Conservation (phyloP, 2,888 invertebrate genomes). For the Choristoneura rosaceana region DNA sequence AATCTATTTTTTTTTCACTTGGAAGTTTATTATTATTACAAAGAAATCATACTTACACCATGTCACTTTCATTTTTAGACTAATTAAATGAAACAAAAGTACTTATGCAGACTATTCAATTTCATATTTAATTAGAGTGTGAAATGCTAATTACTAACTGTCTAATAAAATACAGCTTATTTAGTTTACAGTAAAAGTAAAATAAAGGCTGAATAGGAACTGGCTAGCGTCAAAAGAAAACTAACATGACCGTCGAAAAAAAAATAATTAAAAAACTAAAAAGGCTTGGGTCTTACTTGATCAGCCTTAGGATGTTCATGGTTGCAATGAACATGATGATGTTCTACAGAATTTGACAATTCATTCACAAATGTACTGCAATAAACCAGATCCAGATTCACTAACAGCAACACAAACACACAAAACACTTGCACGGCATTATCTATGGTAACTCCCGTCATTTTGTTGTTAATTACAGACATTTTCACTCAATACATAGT, state of each 20-base stretch:
- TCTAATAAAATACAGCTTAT: background rate
- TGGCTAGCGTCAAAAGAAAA: conserved; percentile 2
- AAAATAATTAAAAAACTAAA: conserved; percentile 29
- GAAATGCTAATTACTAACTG: background rate
- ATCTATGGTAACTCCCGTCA: conserved; percentile 55
- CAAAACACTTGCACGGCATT: conserved; percentile 54
- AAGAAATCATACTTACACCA: background rate
- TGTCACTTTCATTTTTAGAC: conserved; percentile 2
- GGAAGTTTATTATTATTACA: background rate
- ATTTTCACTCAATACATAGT: conserved; percentile 55
- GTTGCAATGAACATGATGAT: conserved; percentile 81
- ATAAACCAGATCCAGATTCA: conserved; percentile 55
- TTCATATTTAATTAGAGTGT: background rate
- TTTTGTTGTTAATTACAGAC: conserved; percentile 47
- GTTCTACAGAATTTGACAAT: conserved; percentile 54
- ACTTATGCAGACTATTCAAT: background rate
- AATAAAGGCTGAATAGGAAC: background rate
- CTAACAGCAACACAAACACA: conserved; percentile 55
- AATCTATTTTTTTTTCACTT: background rate
- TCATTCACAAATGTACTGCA: conserved; percentile 58
- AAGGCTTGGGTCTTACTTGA: conserved; percentile 36
- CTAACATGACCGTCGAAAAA: conserved; percentile 30
- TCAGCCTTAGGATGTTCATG: conserved; percentile 65
- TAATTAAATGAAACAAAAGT: background rate
- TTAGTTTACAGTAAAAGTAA: background rate